Base-by-base conservation (phyloP, 2,888 invertebrate species). In the Geotrupes spiniger region DNA sequence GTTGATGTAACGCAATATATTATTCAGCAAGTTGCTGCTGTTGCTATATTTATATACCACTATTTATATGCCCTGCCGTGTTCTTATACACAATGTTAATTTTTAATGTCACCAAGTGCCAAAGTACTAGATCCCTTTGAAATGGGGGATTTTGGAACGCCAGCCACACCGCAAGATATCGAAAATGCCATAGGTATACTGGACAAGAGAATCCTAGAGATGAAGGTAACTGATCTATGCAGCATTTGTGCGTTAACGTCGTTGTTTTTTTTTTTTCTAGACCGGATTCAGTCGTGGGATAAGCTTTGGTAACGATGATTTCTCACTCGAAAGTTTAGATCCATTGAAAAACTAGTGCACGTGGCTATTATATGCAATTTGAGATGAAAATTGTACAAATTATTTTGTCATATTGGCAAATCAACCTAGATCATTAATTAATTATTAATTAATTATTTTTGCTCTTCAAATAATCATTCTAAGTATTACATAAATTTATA, bases 241-340 rank as follows among this genome's bases (percentile, higher is more conserved):
- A n/a, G n/a, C n/a, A n/a, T n/a, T n/a, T n/a, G n/a, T n/a, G n/a
- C n/a, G n/a, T n/a, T n/a, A n/a, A n/a, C n/a, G n/a, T 36, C 16
- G 38, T 29, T 33, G 37, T 16, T 41, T 25, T 54, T 46, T 63
- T 69, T 67, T 58, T 51, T 80, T 75, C 40, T 78, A 94, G 93
- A 92, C 87, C 76, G 92, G 92, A 59, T 92, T 92, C 75, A 90
- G 87, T 74, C 81, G 89, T 74, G 92, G 92, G 59, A 79, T 92
- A 66, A 82, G 87, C 56, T 89, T 92, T 75, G 91, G 90, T 64
- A 89, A 90, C 69, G 94, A 94, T 73, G 94, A 95, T 77, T 96
- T 96, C 77, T 90, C 91, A 60, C 77, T 95, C 74, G 94, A 93
- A 71, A 92, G 92, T 74, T 81, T 95, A 72, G 95, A 95, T 79